Conservation (phyloP, 2,797 vertebrate genomes). For the Erithacus rubecula region DNA sequence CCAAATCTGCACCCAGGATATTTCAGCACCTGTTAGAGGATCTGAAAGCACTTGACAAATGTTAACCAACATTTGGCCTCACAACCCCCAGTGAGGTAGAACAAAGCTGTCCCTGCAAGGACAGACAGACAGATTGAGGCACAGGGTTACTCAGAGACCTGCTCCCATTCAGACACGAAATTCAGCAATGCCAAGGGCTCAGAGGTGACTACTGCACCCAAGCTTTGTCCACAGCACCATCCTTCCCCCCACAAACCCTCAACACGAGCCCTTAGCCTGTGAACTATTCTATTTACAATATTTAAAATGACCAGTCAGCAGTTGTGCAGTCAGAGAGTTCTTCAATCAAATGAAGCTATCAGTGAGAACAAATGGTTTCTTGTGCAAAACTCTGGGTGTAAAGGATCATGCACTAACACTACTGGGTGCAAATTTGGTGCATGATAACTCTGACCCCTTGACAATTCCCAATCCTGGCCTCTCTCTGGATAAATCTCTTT, state of each 20-base stretch:
- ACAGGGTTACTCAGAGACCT: slow-evolving; percentile 70
- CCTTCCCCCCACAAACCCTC: background rate
- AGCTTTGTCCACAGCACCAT: background rate
- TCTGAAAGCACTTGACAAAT: slow-evolving; percentile 50
- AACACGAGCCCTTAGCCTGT: background rate
- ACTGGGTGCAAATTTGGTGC: slow-evolving; percentile 14
- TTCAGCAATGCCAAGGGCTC: slow-evolving; percentile 18
- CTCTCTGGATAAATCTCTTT: slow-evolving; percentile 18
- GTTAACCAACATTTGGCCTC: slow-evolving; percentile 41
- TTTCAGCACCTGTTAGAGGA: slow-evolving; percentile 52
- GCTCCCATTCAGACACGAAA: slow-evolving; percentile 50
- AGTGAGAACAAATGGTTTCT: slow-evolving; percentile 14
- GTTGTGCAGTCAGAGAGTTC: background rate
- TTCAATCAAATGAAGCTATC: background rate
- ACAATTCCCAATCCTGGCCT: slow-evolving; percentile 37
- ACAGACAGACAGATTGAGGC: slow-evolving; percentile 67
- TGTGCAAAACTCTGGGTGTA: slow-evolving; percentile 34
- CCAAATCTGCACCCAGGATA: slow-evolving; percentile 42
- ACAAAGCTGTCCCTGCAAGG: slow-evolving; percentile 44
- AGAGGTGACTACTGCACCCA: slow-evolving; percentile 1
- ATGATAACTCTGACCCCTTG: slow-evolving; percentile 5
- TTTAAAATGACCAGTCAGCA: background rate
- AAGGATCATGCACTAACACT: slow-evolving; percentile 20
- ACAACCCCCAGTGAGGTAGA: slow-evolving; percentile 70
- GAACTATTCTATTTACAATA: slow-evolving; percentile 6